Percentiles rank a stretch among this genome's conserved stretches.
Evolutionary conservation across 2,888 invertebrate genomes (phyloP).

Genomic region (Idaea dimidiata): DNA sequence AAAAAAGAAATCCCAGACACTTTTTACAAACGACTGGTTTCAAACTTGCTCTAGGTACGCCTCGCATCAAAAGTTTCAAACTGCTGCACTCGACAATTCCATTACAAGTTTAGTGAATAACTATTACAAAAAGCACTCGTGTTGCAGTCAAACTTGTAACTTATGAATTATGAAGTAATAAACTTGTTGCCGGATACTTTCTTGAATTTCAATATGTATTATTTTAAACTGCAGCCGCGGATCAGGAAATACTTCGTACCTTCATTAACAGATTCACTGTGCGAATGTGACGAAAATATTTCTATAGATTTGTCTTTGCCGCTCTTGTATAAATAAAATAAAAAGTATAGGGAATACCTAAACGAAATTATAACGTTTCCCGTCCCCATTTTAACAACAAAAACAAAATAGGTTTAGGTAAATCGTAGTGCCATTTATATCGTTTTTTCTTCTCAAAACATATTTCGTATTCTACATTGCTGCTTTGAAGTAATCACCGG

Average conservation of each 20-base stretch:
- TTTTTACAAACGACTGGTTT: background rate
- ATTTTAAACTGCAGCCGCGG: background rate
- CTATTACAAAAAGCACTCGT: constrained; percentile 3
- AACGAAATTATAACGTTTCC: background rate
- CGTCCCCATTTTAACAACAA: background rate
- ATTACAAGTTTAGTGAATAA: constrained; percentile 12
- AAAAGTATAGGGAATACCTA: background rate
- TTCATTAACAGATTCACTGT: background rate
- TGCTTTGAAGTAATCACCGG: no score
- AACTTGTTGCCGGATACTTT: background rate
- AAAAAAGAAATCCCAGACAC: background rate
- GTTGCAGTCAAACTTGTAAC: background rate
- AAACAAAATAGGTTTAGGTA: background rate
- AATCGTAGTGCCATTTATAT: background rate
- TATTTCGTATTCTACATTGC: no score
- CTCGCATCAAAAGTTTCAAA: background rate
- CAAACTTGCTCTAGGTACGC: background rate
- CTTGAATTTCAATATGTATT: background rate
- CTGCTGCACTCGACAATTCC: constrained; percentile 14
- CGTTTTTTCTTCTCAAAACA: no score
- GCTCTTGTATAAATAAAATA: background rate
- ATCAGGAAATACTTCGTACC: background rate
- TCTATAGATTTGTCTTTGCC: background rate
- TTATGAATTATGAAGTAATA: background rate
- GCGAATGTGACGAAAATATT: background rate